Conservation (phyloP, 2,888 invertebrate species). For the Chaitophorus viminalis region DNA sequence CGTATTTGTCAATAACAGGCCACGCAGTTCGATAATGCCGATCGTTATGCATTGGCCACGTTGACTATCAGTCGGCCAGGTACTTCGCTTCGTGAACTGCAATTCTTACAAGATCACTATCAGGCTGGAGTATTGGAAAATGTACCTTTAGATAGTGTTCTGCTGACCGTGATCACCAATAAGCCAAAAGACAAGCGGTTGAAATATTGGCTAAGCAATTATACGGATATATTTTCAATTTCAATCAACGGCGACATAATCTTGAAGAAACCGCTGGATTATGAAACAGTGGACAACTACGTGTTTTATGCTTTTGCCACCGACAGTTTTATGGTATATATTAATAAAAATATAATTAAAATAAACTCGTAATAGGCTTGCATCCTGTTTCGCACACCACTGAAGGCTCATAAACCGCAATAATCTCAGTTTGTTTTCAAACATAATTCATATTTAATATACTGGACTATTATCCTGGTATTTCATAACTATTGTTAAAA, state of each 20-base stretch:
- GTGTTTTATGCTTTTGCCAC: slow-evolving; percentile 84
- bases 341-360: background rate
- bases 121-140: slow-evolving; percentile 80
- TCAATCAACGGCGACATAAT: slow-evolving; percentile 83
- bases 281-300: slow-evolving; percentile 78
- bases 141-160: slow-evolving; percentile 77
- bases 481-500: too few species aligned
- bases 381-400: background rate
- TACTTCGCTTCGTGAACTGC: slow-evolving; percentile 71
- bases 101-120: slow-evolving; percentile 79
- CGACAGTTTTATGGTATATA: slow-evolving; percentile 78
- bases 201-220: slow-evolving; percentile 78
- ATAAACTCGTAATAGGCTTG: background rate
- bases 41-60: slow-evolving; percentile 87
- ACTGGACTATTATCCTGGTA: too few species aligned
- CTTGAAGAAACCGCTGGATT: slow-evolving; percentile 80
- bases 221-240: slow-evolving; percentile 80
- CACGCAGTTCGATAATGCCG: slow-evolving; percentile 84
- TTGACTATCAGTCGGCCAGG: slow-evolving; percentile 75
- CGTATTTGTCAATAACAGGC: slow-evolving; percentile 70
- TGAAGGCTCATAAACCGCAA: background rate
- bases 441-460: background rate
- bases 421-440: background rate
- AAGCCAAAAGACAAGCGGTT: slow-evolving; percentile 73
- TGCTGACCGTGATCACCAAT: slow-evolving; percentile 74